phyloP scores from a whole-genome alignment of 2,888 invertebrate genomes.

The Aphidoletes aphidimyza region DNA sequence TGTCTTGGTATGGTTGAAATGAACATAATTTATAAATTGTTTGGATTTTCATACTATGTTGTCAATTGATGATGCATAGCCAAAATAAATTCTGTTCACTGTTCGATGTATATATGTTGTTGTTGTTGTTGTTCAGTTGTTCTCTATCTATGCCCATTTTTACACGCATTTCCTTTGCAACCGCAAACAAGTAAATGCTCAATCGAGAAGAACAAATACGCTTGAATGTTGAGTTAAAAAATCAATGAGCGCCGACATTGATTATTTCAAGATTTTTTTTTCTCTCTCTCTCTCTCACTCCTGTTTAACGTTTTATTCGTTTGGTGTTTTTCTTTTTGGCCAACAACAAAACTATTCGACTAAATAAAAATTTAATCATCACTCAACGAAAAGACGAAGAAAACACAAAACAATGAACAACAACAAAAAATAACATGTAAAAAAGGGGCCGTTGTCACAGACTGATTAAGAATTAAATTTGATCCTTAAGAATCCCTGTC shows the following conservation, averaged over 20 bases:
- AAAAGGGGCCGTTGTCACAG: neutral
- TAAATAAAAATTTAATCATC: neutral
- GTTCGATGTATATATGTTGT: no score
- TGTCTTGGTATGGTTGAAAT: no score
- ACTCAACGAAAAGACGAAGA: neutral
- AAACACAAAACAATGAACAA: neutral
- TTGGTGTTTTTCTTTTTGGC: no score
- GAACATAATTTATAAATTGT: no score
- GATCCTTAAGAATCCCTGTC: no score
- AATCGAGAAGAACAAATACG: neutral
- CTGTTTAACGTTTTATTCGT: neutral
- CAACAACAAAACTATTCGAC: no score
- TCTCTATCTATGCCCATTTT: no score
- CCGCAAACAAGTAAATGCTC: neutral
- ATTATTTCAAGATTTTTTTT: neutral
- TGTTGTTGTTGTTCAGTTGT: no score
- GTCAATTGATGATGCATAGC: no score
- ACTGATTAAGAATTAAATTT: conserved; percentile 21
- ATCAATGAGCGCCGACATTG: conserved; percentile 8
- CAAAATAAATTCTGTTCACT: no score
- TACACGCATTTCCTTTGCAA: no score
- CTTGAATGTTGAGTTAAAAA: neutral
- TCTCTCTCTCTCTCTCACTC: neutral
- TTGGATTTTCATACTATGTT: no score
- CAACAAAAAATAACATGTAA: neutral